Conservation (phyloP, 2,888 invertebrate species). For the Andrena bicolor region DNA sequence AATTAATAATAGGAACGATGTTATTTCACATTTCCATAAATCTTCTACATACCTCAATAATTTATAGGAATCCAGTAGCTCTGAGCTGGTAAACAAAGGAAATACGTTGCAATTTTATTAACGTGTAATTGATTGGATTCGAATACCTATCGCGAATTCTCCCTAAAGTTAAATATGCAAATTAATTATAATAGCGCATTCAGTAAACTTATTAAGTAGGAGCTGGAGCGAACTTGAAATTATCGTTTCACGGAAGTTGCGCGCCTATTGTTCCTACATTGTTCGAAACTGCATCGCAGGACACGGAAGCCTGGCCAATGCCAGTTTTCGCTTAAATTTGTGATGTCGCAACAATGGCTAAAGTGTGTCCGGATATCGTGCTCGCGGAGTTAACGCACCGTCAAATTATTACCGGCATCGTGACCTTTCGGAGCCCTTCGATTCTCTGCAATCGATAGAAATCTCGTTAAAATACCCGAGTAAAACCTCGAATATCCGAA, state of each 20-base stretch:
- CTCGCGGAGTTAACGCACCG: constrained; percentile 4
- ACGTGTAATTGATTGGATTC: background rate
- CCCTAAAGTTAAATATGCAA: background rate
- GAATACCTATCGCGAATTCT: background rate
- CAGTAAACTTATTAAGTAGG: constrained; percentile 19
- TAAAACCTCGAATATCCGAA: too few relatives aligned
- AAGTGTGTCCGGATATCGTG: constrained; percentile 38
- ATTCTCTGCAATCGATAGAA: background rate
- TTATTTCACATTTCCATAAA: too few relatives aligned
- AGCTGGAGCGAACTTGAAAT: constrained; percentile 31
- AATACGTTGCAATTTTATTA: too few relatives aligned
- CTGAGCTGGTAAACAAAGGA: too few relatives aligned
- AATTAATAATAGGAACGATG: too few relatives aligned
- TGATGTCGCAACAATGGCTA: constrained; percentile 64
- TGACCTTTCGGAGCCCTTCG: background rate
- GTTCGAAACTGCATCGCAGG: constrained; percentile 57
- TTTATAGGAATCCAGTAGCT: too few relatives aligned
- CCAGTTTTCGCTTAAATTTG: constrained; percentile 60
- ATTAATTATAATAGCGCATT: constrained; percentile 1
- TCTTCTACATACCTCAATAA: too few relatives aligned
- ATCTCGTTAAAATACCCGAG: background rate
- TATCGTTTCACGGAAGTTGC: constrained; percentile 43
- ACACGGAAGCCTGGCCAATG: constrained; percentile 49
- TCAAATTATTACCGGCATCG: constrained; percentile 44
- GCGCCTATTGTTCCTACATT: constrained; percentile 61